phyloP scores from a whole-genome alignment of 2,888 invertebrate genomes.

The Eupithecia vulgata region DNA sequence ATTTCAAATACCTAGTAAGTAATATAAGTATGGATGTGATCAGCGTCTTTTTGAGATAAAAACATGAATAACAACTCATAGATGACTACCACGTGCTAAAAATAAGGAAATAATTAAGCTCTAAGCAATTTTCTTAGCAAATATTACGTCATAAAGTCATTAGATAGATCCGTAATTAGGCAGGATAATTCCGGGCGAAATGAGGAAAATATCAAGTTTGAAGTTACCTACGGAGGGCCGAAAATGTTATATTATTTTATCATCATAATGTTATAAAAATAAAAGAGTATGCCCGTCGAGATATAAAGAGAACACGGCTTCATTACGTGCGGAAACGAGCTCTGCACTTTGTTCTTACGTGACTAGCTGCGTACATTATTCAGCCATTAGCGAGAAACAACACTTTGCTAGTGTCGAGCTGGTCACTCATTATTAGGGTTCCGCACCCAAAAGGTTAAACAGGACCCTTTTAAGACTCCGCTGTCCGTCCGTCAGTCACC shows the following conservation, averaged over 20 bases:
- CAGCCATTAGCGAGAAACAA: conserved; percentile 62
- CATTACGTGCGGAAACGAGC: conserved; percentile 60
- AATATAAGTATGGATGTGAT: too few relatives aligned
- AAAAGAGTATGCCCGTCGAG: conserved; percentile 51
- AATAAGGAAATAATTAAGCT: conserved; percentile 27
- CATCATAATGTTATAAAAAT: conserved; percentile 48
- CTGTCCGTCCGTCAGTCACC: too few relatives aligned
- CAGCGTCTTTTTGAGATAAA: not conserved
- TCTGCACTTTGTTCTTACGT: conserved; percentile 65
- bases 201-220: conserved; percentile 39
- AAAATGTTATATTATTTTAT: conserved; percentile 46
- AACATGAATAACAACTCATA: not conserved
- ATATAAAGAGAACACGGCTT: conserved; percentile 53
- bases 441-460: too few relatives aligned
- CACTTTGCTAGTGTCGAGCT: conserved; percentile 52
- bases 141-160: conserved; percentile 27
- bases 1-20: too few relatives aligned
- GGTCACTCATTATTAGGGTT: conserved; percentile 50
- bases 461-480: too few relatives aligned
- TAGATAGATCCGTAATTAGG: conserved; percentile 34
- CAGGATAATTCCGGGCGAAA: conserved; percentile 26
- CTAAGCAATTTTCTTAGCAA: conserved; percentile 16
- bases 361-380: conserved; percentile 67
- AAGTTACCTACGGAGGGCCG: conserved; percentile 32
- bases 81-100: not conserved